These are phyloP conservation scores for Caenorhabditis doughertyi DNA, from an alignment of 2,888 invertebrate genomes.

Conservation along the genomic window DNA sequence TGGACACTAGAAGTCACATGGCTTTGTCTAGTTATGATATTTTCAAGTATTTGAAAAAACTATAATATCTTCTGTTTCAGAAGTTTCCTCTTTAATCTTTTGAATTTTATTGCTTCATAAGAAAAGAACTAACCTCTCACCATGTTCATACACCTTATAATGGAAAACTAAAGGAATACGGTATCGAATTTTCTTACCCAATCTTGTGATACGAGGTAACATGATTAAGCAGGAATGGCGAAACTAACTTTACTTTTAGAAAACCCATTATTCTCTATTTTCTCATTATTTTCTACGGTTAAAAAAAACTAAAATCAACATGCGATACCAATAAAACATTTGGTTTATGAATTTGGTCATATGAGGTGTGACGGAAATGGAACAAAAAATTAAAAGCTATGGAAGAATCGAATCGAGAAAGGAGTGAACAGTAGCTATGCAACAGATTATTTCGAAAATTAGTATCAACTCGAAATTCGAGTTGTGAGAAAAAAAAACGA, in stretches of 20 bases:
- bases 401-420: too few relatives aligned
- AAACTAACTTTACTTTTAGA: neutral
- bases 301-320: neutral
- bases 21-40: too few relatives aligned
- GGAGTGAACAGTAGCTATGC: too few relatives aligned
- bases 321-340: constrained; percentile 2
- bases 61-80: too few relatives aligned
- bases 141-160: constrained; percentile 28
- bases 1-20: neutral
- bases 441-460: too few relatives aligned
- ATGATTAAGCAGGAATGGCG: neutral
- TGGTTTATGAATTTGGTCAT: neutral
- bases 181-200: constrained; percentile 7
- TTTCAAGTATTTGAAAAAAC: too few relatives aligned
- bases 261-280: constrained; percentile 9
- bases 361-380: too few relatives aligned
- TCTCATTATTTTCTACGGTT: constrained; percentile 6
- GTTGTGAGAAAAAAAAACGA: too few relatives aligned
- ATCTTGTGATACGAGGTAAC: neutral
- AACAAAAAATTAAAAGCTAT: too few relatives aligned
- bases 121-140: constrained; percentile 20
- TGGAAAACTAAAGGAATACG: constrained; percentile 40
- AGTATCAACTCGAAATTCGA: too few relatives aligned
- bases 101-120: neutral
- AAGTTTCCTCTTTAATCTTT: neutral